Base-by-base conservation (phyloP, 37 sponge, comb jelly and placozoan genomes). In the Spongilla lacustris region DNA sequence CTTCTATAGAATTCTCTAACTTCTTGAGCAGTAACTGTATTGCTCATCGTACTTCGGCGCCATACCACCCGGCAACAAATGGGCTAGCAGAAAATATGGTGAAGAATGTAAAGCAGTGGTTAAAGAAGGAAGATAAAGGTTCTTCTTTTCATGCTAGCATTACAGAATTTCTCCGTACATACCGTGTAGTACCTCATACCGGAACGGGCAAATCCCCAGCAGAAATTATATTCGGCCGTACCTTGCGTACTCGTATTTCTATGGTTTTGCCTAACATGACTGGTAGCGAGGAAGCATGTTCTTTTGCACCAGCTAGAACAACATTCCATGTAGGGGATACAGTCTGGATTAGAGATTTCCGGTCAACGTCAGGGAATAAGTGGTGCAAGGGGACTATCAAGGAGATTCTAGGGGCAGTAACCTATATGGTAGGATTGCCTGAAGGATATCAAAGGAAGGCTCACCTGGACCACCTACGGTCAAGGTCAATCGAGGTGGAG, bases 61-160 rank as follows among this genome's bases (percentile, higher is more conserved):
- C 75, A 28, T 74, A 74, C 75, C 75, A 74, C 5, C 75, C 75
- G 2, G 31, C 36, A 22, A 36, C 75, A 33, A 74, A 74, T 74
- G 75, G 75, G 2, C 22, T 36, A 26, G 75, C 75, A 23, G 75
- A 74, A 5, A 23, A 36, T 17, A 23, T 74, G 30, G 75, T 74
- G 2, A 36, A 74, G 31, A 74, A 33, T 27, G 32, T 74, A 3
- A 74, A 74, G 75, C 23, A 29, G 31, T 36, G 75, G 23, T 1
- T 74, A 74, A 27, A 27, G 22, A 74, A 74, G 5, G 30, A 10
- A 46, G 46, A 74, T 74, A 28, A 29, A 28, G 2, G 4, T 36
- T 23, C 75, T 27, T 28, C 14, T 26, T 23, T 74, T 28, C 4
- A 1, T 23, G 22, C 5, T 5, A 3, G 4, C 2, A 23, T 74